phyloP scores from a whole-genome alignment of 2,797 vertebrate genomes.

The Rhodeus uyekii region DNA sequence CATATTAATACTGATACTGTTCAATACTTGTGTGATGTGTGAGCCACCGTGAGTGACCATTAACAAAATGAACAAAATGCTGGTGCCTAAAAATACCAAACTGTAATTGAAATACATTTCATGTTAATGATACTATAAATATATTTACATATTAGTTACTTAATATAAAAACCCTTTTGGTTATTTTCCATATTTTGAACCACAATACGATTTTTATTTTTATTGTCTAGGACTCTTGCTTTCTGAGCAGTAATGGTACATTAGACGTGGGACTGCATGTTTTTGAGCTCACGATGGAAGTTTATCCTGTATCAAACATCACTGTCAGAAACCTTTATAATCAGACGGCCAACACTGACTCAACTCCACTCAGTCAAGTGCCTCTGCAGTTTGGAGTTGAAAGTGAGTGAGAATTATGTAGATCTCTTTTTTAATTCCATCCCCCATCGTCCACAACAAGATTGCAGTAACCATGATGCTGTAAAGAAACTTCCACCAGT shows the following conservation, averaged over 20 bases:
- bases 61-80: too few species aligned
- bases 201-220: background rate
- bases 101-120: too few species aligned
- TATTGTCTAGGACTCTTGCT: constrained; percentile 24
- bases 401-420: constrained; percentile 56
- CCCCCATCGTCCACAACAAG: too few species aligned
- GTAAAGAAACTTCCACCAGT: too few species aligned
- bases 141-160: too few species aligned
- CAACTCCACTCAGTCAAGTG: constrained; percentile 63
- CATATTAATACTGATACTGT: background rate
- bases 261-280: constrained; percentile 36
- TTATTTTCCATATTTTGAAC: too few species aligned
- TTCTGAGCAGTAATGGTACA: constrained; percentile 18
- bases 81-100: too few species aligned
- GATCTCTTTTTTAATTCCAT: background rate
- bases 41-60: background rate
- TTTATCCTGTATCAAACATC: constrained; percentile 41
- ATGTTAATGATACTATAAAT: too few species aligned
- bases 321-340: background rate
- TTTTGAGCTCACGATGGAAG: constrained; percentile 48
- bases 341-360: background rate
- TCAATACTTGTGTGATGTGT: background rate
- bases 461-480: too few species aligned
- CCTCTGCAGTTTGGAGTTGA: constrained; percentile 69
- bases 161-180: too few species aligned